phyloP scores from a whole-genome alignment of 2,797 vertebrate genomes.

The Chromis chromis region DNA sequence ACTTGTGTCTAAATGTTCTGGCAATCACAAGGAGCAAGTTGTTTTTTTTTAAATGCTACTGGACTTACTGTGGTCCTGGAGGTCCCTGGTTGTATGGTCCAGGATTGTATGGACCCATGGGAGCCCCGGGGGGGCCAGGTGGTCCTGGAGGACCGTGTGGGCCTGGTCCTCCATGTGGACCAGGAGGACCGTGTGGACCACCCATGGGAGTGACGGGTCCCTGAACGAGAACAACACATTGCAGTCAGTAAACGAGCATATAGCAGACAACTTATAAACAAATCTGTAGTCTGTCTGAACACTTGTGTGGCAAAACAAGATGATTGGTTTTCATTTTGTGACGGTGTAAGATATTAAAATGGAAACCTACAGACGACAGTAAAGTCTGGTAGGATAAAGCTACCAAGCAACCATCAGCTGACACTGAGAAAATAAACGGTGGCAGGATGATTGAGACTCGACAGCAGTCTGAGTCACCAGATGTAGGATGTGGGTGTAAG shows the following conservation, averaged over 20 bases:
- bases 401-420: too few relatives aligned
- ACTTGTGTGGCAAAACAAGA: too few relatives aligned
- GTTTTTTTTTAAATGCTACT: neutral
- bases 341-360: too few relatives aligned
- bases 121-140: slow-evolving; percentile 92
- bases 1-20: neutral
- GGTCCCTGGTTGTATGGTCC: slow-evolving; percentile 97
- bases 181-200: slow-evolving; percentile 93
- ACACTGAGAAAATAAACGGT: too few relatives aligned
- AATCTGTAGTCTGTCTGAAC: too few relatives aligned
- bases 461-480: too few relatives aligned
- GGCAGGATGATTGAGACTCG: too few relatives aligned
- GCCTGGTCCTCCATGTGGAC: slow-evolving; percentile 96
- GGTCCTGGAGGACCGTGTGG: slow-evolving; percentile 97
- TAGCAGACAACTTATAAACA: too few relatives aligned
- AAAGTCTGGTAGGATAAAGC: too few relatives aligned
- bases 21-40: rapidly evolving
- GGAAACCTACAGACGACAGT: too few relatives aligned
- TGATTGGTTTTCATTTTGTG: too few relatives aligned
- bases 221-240: slow-evolving; percentile 70
- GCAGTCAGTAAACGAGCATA: neutral
- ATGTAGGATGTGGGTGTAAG: too few relatives aligned
- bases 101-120: slow-evolving; percentile 98
- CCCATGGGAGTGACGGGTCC: slow-evolving; percentile 97
- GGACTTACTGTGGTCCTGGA: slow-evolving; percentile 96